phyloP scores from a whole-genome alignment of 2,797 vertebrate species.

The Hydrophis major region DNA sequence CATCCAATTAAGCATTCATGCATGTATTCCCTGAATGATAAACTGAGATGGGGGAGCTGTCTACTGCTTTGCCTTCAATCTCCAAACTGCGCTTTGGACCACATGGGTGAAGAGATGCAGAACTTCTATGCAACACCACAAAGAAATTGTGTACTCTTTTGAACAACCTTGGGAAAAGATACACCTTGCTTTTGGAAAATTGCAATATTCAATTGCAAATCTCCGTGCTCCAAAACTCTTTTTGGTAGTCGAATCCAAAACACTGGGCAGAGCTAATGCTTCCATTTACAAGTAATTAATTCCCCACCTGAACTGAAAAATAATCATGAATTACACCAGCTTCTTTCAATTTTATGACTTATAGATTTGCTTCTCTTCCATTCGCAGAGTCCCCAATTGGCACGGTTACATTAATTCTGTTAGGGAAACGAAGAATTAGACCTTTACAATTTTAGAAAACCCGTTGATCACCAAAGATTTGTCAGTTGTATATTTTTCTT shows the following conservation, averaged over 20 bases:
- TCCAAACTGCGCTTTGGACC: background rate
- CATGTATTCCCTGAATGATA: background rate
- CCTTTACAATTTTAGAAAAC: background rate
- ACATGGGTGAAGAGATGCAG: background rate
- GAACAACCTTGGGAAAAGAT: background rate
- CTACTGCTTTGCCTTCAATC: background rate
- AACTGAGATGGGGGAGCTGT: background rate
- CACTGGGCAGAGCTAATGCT: background rate
- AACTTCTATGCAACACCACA: background rate
- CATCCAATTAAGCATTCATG: background rate
- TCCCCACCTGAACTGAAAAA: background rate
- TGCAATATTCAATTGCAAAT: background rate
- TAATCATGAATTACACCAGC: background rate
- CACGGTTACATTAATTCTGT: background rate
- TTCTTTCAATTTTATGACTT: background rate
- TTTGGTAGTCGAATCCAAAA: background rate
- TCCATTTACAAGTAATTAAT: background rate
- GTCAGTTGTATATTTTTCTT: background rate
- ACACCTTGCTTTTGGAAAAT: background rate
- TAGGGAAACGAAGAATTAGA: background rate
- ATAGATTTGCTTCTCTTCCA: background rate
- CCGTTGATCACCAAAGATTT: background rate
- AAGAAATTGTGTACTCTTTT: background rate
- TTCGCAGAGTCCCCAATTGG: background rate
- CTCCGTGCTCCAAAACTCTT: background rate